Evolutionary conservation across 2,113 vertebrate species (phyloP).

Genomic region (Sclerurus mexicanus): DNA sequence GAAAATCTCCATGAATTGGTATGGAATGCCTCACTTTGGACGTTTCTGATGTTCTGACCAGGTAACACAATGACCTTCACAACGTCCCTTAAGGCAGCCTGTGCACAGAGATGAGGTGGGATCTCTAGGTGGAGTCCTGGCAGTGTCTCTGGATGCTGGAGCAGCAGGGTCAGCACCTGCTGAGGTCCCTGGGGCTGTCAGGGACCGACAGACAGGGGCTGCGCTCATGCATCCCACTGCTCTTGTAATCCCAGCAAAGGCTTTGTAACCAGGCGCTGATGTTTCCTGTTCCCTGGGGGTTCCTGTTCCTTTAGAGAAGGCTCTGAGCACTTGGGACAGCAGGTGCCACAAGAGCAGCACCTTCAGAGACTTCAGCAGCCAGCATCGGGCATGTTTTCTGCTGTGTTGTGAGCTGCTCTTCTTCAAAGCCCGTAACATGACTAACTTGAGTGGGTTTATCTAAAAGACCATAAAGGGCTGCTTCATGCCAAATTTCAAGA

Average conservation of each 20-base stretch:
- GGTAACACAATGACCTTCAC: not conserved
- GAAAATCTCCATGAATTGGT: not conserved
- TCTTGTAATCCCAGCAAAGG: not conserved
- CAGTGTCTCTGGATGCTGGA: rapidly evolving
- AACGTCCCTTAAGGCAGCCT: not conserved
- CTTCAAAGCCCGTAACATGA: not conserved
- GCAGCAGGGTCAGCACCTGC: rapidly evolving
- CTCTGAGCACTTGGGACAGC: not conserved
- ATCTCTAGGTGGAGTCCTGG: not conserved
- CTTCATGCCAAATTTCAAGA: not conserved
- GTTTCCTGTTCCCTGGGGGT: not conserved
- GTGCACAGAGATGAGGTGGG: not conserved
- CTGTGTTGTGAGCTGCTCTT: not conserved
- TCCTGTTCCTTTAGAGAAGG: not conserved
- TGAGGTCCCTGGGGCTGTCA: rapidly evolving
- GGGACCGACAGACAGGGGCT: not conserved
- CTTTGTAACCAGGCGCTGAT: not conserved
- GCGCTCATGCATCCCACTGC: rapidly evolving
- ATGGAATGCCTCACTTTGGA: not conserved
- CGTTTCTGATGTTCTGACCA: not conserved
- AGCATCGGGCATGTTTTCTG: not conserved
- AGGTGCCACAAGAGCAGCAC: not conserved
- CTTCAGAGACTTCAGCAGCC: not conserved
- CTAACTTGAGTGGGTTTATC: not conserved
- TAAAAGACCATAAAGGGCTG: not conserved